These are phyloP conservation scores for Myotis yumanensis DNA, from an alignment of 2,113 vertebrate genomes.

Conservation along the genomic window DNA sequence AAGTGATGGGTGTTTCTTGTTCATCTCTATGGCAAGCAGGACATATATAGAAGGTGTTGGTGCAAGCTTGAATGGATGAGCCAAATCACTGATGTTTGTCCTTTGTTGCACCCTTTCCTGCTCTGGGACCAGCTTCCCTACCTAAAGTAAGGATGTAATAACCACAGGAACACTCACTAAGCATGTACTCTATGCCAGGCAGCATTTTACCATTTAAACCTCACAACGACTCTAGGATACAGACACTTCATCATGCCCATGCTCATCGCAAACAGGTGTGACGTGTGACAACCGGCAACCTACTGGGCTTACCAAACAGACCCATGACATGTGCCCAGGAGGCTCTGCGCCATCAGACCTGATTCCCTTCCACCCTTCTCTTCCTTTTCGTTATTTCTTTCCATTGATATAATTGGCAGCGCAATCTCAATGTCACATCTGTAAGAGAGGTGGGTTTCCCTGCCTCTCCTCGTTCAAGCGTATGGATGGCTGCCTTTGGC, in stretches of 20 bases:
- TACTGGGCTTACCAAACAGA: background rate
- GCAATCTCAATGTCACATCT: background rate
- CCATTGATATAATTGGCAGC: background rate
- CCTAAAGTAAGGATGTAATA: background rate
- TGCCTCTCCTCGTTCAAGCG: background rate
- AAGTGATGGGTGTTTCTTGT: too few relatives aligned
- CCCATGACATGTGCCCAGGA: background rate
- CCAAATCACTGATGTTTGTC: background rate
- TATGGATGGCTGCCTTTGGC: background rate
- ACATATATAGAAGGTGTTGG: background rate
- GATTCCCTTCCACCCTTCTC: background rate
- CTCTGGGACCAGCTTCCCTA: background rate
- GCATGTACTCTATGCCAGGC: background rate
- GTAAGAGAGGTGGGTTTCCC: background rate
- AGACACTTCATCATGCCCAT: too few relatives aligned
- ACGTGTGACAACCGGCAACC: background rate
- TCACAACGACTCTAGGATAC: background rate
- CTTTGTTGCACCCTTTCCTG: background rate
- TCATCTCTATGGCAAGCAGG: background rate
- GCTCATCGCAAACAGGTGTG: background rate
- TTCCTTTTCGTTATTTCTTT: background rate
- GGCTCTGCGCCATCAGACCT: background rate
- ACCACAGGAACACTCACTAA: background rate
- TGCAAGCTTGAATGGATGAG: background rate
- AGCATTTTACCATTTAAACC: background rate